Conservation (phyloP, 1,140 invertebrate species). For the fruit fly (Drosophila melanogaster) region DNA sequence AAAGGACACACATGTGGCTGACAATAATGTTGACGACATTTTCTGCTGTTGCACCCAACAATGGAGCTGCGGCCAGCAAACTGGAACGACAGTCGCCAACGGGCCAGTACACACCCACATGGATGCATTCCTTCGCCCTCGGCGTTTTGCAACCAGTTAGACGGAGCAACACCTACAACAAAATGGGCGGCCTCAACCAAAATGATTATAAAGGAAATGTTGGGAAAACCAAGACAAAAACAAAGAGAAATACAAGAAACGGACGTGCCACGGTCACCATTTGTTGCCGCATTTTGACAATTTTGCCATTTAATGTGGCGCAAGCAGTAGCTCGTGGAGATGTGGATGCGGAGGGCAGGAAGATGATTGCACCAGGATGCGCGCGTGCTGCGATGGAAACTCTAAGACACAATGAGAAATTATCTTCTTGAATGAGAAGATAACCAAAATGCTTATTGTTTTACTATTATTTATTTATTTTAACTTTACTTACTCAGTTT, state of each 20-base stretch:
- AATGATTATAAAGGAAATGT: conserved; percentile 29
- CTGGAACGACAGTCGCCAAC: conserved; percentile 53
- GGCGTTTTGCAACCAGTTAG: conserved; percentile 16
- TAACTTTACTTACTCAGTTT: neutral
- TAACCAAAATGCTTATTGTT: too few relatives aligned
- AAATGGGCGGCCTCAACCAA: conserved; percentile 32
- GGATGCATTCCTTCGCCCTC: conserved; percentile 13
- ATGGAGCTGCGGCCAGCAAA: conserved; percentile 39
- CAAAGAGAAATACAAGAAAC: conserved; percentile 27
- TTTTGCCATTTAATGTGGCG: conserved; percentile 65
- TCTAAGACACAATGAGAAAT: conserved; percentile 36
- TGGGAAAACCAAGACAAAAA: conserved; percentile 7
- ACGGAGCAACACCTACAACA: conserved; percentile 35
- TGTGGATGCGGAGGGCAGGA: neutral
- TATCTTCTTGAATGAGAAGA: neutral
- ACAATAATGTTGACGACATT: conserved; percentile 69
- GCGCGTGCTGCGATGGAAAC: conserved; percentile 9
- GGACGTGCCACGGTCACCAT: conserved; percentile 67
- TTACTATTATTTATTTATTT: too few relatives aligned
- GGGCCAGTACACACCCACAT: conserved; percentile 31
- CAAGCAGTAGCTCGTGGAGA: conserved; percentile 26
- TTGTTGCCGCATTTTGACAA: conserved; percentile 78
- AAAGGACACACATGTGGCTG: conserved; percentile 40
- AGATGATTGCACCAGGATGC: conserved; percentile 11
- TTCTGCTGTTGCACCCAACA: conserved; percentile 71